Base-by-base conservation (phyloP, 2,113 vertebrate genomes). In the Chaetura pelagica region DNA sequence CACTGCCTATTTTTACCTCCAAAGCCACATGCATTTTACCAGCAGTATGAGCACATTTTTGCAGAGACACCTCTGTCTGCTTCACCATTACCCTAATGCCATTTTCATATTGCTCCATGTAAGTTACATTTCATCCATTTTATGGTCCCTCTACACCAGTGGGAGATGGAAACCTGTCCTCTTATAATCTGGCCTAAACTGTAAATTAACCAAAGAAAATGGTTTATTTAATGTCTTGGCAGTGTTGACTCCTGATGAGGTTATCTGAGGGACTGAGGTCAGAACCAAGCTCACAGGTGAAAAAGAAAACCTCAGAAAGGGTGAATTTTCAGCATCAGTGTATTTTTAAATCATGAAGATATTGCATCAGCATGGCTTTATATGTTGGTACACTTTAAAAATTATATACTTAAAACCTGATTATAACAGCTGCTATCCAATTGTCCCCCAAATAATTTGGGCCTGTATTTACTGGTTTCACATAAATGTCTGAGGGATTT, bases 91-190 rank as follows among this genome's bases (percentile, higher is more conserved):
- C 55, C 71, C 55, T 77, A 67, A 73, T 26, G 42, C 42, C 42
- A 63, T 66, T 89, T 85, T 87, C 77, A 63, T 40, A 27, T 27
- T 55, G 61, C 46, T 89, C 74, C 2, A 0, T 71, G 17, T 18
- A 90, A 54, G 59, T 67, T 71, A 72, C 18, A 27, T 83, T 94
- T 87, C 51, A 40, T 49, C 62, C 27, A 15, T 66, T 23, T 62
- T 62, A 42, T 0, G 0, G 30, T 63, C 19, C 35, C 40, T 61
- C n/a, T 54, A 4, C n/a, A n/a, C 21, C 51, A 73, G 15, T 10
- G 19, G 46, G 15, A 94, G 67, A 48, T 83, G 64, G 71, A 91
- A 94, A 67, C 54, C 54, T 62, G 5, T 4, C 17, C 23, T 91
- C 40, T 40, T 83, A 29, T 63, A 84, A 86, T 77, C 38, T 77